These are phyloP conservation scores for Pangasius larnaudii DNA, from an alignment of 2,797 vertebrate species.

Conservation along the genomic window DNA sequence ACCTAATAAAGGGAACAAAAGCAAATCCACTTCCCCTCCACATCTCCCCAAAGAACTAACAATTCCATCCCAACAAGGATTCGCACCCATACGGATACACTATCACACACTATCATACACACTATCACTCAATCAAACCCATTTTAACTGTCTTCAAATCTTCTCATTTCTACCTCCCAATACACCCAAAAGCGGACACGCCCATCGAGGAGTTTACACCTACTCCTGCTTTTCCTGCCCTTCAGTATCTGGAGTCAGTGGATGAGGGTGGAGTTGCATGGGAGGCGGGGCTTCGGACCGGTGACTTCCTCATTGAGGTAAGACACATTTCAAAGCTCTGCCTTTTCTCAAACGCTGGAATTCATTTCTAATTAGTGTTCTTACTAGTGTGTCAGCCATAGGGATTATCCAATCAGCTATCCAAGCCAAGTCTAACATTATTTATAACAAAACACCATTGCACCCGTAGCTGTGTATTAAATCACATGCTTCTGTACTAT, in stretches of 20 bases:
- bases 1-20: not conserved
- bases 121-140: not conserved
- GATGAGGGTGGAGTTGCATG: conserved; percentile 96
- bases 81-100: not conserved
- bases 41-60: not conserved
- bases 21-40: not conserved
- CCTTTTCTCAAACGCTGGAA: not conserved
- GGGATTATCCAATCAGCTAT: not conserved
- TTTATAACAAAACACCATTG: not conserved
- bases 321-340: conserved; percentile 48
- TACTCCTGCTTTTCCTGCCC: conserved; percentile 93
- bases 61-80: not conserved
- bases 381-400: not conserved
- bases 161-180: conserved; percentile 16
- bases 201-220: conserved; percentile 98
- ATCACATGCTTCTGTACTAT: not conserved
- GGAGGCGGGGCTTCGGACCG: conserved; percentile 93
- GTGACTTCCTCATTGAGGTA: conserved; percentile 98
- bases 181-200: conserved; percentile 83
- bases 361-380: not conserved
- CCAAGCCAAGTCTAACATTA: not conserved
- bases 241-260: conserved; percentile 98
- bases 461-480: not conserved
- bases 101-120: not conserved
- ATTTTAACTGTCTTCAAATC: not conserved